phyloP scores from a whole-genome alignment of 2,888 invertebrate species.

The Zootermopsis nevadensis region DNA sequence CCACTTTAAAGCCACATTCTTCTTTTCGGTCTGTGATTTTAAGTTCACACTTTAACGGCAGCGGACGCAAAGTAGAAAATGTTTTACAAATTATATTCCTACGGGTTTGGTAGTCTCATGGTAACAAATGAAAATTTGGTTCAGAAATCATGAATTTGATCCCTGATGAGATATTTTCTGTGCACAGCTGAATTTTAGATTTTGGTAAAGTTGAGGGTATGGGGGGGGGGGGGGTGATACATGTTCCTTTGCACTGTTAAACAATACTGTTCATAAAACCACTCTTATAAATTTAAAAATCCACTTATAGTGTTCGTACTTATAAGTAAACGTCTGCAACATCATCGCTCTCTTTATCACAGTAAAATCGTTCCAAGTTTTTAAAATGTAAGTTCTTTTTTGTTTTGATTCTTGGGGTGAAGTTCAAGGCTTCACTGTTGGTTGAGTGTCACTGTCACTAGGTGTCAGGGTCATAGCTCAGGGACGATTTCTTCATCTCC shows the following conservation, averaged over 20 bases:
- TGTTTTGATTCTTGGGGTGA: slow-evolving; percentile 1
- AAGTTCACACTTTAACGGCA: too few relatives aligned
- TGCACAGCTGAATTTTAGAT: too few relatives aligned
- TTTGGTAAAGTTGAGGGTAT: too few relatives aligned
- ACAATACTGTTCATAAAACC: slow-evolving; percentile 13
- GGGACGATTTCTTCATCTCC: slow-evolving; percentile 73
- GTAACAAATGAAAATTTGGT: too few relatives aligned
- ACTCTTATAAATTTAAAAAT: slow-evolving; percentile 26
- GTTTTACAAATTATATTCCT: too few relatives aligned
- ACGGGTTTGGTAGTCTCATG: too few relatives aligned
- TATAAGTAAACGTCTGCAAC: slow-evolving; percentile 21
- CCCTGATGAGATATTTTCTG: too few relatives aligned
- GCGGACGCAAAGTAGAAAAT: too few relatives aligned
- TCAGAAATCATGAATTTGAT: too few relatives aligned
- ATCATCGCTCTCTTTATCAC: slow-evolving; percentile 31
- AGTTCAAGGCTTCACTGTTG: not conserved
- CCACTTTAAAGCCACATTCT: too few relatives aligned
- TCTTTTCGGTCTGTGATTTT: too few relatives aligned
- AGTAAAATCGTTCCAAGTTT: slow-evolving; percentile 25
- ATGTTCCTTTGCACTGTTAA: not conserved
- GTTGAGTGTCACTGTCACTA: slow-evolving; percentile 57
- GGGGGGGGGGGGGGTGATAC: too few relatives aligned
- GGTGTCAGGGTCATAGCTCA: slow-evolving; percentile 70
- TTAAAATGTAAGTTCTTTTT: not conserved
- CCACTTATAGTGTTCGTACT: slow-evolving; percentile 9